phyloP scores from a whole-genome alignment of 2,888 invertebrate species.

The Crioceris asparagi region DNA sequence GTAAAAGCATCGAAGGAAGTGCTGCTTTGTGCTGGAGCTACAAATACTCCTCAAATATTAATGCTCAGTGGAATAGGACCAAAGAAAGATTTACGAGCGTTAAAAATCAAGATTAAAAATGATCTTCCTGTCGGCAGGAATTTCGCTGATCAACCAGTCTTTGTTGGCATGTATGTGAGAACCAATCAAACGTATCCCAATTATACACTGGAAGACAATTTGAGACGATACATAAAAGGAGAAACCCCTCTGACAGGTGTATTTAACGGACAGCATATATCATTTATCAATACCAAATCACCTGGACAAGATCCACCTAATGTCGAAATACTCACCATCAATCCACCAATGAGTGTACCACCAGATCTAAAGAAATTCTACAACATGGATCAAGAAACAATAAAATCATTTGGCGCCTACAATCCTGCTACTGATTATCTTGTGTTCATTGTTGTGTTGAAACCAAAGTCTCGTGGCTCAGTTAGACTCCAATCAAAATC shows the following conservation, averaged over 20 bases:
- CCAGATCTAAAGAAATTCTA: neutral
- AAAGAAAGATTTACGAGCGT: conserved; percentile 15
- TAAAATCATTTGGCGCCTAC: neutral
- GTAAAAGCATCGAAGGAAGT: conserved; percentile 54
- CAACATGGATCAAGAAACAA: neutral
- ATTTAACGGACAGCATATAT: conserved; percentile 5
- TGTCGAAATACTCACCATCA: neutral
- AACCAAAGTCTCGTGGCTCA: neutral
- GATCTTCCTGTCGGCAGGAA: conserved; percentile 24
- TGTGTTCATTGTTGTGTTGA: neutral
- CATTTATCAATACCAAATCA: conserved; percentile 9
- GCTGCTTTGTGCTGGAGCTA: conserved; percentile 64
- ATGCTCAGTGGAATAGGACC: conserved; percentile 29
- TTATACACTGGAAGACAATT: neutral
- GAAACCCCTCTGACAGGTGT: conserved; percentile 4
- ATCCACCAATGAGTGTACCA: conserved; percentile 1
- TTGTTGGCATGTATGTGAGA: conserved; percentile 17
- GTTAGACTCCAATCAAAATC: neutral
- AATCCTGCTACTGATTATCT: neutral
- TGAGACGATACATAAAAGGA: conserved; percentile 4
- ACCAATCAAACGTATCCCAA: conserved; percentile 4
- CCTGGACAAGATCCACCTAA: neutral
- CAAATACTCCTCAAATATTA: conserved; percentile 43
- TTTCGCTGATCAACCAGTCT: conserved; percentile 24
- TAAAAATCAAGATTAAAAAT: conserved; percentile 19